A percentile compares a stretch with the other conserved stretches of the same genome.
These are phyloP conservation scores for Crotalus horridus DNA, from an alignment of 2,113 vertebrate genomes.

Conservation along the genomic window DNA sequence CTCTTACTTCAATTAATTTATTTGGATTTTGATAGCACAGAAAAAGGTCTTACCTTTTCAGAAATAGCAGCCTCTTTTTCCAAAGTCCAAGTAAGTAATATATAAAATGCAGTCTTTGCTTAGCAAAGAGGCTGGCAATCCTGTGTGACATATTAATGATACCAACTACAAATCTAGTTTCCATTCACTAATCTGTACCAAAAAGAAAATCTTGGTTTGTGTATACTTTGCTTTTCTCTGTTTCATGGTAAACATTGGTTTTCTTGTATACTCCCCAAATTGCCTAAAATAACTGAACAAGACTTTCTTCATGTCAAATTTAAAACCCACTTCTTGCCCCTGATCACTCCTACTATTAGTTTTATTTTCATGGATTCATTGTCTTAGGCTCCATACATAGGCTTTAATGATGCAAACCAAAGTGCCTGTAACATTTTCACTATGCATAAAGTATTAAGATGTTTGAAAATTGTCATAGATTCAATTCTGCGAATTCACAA, in stretches of 20 bases:
- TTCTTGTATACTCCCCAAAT: background rate
- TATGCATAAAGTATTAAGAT: background rate
- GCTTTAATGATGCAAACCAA: background rate
- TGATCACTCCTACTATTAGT: background rate
- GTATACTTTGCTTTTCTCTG: background rate
- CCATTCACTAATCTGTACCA: background rate
- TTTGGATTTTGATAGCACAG: background rate
- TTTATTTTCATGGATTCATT: background rate
- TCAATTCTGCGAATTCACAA: background rate
- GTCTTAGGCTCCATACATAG: background rate
- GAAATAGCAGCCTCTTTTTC: background rate
- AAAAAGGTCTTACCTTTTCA: background rate
- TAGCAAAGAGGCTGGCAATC: background rate
- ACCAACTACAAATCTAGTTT: background rate
- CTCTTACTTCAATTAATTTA: conserved; percentile 1
- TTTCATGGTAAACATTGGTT: background rate
- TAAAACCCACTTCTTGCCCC: background rate
- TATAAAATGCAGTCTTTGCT: background rate
- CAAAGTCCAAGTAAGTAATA: conserved; percentile 13
- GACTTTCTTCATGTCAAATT: background rate
- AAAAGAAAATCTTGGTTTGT: conserved; percentile 12
- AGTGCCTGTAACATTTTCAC: background rate
- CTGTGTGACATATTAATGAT: background rate
- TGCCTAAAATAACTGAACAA: background rate
- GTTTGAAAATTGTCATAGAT: background rate